phyloP scores from a whole-genome alignment of 2,113 vertebrate species.

The Dasyornis broadbenti region DNA sequence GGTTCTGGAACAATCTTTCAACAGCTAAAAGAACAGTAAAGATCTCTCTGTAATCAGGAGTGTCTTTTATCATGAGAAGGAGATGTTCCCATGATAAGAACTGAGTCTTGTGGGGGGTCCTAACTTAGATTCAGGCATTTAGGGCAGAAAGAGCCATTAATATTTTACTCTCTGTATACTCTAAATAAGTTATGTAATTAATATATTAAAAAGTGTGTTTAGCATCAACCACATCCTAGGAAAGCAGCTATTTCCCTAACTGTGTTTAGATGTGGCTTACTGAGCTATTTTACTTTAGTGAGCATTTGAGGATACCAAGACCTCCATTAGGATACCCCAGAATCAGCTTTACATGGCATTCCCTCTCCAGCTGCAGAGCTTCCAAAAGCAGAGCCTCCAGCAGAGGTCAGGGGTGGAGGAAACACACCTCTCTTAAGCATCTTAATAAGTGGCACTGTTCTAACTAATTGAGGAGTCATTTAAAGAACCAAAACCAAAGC shows the following conservation, averaged over 20 bases:
- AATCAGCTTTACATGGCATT: fast-evolving
- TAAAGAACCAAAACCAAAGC: neutral
- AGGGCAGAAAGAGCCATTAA: neutral
- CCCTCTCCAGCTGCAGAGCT: neutral
- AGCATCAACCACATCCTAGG: neutral
- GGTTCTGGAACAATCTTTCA: neutral
- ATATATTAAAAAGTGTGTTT: neutral
- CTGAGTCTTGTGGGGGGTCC: neutral
- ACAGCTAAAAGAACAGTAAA: neutral
- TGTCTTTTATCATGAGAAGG: fast-evolving
- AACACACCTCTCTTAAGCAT: neutral
- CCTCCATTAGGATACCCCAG: neutral
- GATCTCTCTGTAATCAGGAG: neutral
- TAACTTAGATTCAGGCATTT: neutral
- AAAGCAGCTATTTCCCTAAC: neutral
- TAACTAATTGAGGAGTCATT: neutral
- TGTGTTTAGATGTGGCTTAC: neutral
- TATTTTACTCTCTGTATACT: neutral
- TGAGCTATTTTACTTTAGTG: neutral
- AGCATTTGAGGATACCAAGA: neutral
- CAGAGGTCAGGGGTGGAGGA: neutral
- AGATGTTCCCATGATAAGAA: neutral
- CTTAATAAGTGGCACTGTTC: neutral
- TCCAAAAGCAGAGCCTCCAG: neutral
- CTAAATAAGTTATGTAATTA: neutral